Percentiles rank a stretch among this genome's conserved stretches.
Conservation (phyloP, 2,797 vertebrate species). For the Melanotaenia nigrans region DNA sequence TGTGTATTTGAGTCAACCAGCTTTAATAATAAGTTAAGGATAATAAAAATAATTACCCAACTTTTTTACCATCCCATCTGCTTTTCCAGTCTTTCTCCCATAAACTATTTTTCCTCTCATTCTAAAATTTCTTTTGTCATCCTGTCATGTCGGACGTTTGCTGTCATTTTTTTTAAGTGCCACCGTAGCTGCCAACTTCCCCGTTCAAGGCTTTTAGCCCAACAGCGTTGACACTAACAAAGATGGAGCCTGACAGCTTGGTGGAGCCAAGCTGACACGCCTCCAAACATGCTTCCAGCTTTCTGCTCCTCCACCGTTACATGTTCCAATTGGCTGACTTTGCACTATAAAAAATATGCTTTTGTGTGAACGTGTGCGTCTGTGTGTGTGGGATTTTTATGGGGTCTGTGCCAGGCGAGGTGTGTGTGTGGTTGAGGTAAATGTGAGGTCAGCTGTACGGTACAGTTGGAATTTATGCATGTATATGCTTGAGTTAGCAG, state of each 20-base stretch:
- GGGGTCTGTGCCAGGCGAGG: not conserved
- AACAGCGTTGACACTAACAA: slow-evolving; percentile 33
- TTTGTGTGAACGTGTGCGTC: slow-evolving; percentile 12
- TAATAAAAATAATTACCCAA: no score
- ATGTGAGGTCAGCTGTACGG: slow-evolving; percentile 9
- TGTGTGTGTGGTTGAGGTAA: slow-evolving; percentile 10
- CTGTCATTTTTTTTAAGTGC: slow-evolving; percentile 43
- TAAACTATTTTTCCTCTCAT: not conserved
- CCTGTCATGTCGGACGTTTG: slow-evolving; percentile 20
- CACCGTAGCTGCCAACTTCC: slow-evolving; percentile 51
- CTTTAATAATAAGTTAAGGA: no score
- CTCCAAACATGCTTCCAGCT: slow-evolving; percentile 21
- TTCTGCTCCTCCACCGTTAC: not conserved
- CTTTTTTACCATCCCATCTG: not conserved
- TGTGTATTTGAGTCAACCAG: no score
- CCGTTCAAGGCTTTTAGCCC: slow-evolving; percentile 68
- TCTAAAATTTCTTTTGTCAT: not conserved
- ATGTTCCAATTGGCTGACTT: slow-evolving; percentile 25
- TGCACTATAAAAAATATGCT: slow-evolving; percentile 17
- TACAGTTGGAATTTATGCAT: not conserved
- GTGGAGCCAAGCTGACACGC: slow-evolving; percentile 11
- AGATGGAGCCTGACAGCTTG: slow-evolving; percentile 53
- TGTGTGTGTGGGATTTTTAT: not conserved
- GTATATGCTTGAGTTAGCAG: not conserved
- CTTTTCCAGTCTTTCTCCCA: not conserved